Evolutionary conservation across 2,113 vertebrate genomes (phyloP), one percentile per base, ranked within the genome.

Genomic region (Trinectes maculatus): DNA sequence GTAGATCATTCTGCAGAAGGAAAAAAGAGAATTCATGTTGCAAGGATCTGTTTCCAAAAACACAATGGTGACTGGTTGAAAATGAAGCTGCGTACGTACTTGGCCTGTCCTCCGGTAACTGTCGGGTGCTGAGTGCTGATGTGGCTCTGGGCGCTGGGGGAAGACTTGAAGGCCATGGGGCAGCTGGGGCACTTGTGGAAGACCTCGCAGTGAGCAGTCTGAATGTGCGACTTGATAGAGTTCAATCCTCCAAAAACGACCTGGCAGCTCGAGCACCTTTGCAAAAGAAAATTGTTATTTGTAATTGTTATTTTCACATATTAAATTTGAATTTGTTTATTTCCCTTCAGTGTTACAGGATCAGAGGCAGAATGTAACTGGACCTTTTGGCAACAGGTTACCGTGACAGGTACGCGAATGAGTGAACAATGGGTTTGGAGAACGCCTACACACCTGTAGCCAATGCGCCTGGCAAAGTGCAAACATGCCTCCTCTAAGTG

Each of bases 141-240:
- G 86, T 99, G 97, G 9, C 92, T 92, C 2, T 98, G 96, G 74
- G 96, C 95, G 5, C 96, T 96, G 54, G 97, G 95, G 0, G 94
- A 93, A 0, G 96, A 98, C 64, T 98, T 98, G 90, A 98, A 98
- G 8, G 97, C 97, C 97, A 99, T 99, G 86, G 96, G 96, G 71
- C 97, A 99, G 79, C 95, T 95, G 82, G 97, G 96, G 80, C 97
- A 99, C 91, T 98, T 98, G 81, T 99, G 96, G 91, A 99, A 99
- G 70, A 98, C 94, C 89, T 98, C 96, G 33, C 96, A 99, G 90
- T 99, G 97, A 2, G 95, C 94, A 0, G 95, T 93, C 93, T 98
- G 96, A 82, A 99, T 97, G 91, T 98, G 96, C 6, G 95, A 96
- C 64, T 99, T 99, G 85, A 98, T 97, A 80, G 97, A 98, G 69